Percentiles rank a stretch among this genome's conserved stretches.
phyloP scores from a whole-genome alignment of 2,797 vertebrate species.

The Brachyalestes nurse region DNA sequence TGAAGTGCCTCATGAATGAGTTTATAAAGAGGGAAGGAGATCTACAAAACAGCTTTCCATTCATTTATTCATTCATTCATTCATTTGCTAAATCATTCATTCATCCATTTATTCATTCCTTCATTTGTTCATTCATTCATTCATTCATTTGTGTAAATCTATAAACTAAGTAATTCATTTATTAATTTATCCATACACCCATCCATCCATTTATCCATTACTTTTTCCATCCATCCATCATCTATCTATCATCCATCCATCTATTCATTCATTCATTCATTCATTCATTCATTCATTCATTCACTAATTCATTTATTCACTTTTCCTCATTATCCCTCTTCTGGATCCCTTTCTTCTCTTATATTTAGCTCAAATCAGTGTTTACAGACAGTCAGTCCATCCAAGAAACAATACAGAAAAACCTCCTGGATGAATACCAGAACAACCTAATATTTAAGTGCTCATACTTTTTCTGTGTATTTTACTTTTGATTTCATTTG shows the following conservation, averaged over 20 bases:
- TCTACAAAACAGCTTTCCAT: background rate
- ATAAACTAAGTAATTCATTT: no score
- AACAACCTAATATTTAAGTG: no score
- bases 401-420: no score
- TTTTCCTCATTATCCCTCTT: no score
- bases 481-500: no score
- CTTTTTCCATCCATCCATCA: no score
- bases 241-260: background rate
- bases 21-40: background rate
- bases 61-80: background rate
- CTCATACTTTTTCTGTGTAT: no score
- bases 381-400: background rate
- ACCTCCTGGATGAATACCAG: no score
- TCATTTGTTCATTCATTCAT: no score
- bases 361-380: no score
- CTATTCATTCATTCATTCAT: background rate
- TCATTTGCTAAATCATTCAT: background rate
- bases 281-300: background rate
- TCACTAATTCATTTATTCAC: background rate
- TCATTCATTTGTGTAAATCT: no score
- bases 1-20: conserved; percentile 5
- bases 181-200: background rate
- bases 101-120: background rate
- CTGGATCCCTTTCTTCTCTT: no score
- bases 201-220: background rate